phyloP scores from a whole-genome alignment of 2,797 vertebrate genomes.

The Psittacula derbiana region DNA sequence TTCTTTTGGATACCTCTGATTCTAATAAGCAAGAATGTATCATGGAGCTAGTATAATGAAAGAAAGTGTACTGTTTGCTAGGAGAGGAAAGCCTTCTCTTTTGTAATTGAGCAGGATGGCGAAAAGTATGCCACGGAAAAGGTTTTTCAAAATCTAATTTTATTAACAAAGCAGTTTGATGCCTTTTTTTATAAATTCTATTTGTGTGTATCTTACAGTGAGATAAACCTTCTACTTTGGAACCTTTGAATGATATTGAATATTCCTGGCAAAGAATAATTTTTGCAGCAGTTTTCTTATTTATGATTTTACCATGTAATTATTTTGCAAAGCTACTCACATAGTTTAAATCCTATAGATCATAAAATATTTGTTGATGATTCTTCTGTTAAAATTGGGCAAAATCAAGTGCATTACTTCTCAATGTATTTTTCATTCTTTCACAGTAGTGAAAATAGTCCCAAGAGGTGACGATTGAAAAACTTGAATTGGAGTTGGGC shows the following conservation, averaged over 20 bases:
- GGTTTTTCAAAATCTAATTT: neutral
- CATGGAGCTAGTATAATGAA: neutral
- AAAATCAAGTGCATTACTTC: neutral
- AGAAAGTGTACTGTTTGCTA: neutral
- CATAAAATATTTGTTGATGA: neutral
- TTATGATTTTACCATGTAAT: neutral
- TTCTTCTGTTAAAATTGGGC: neutral
- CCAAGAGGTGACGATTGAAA: neutral
- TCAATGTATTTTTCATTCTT: neutral
- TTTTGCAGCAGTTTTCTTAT: neutral
- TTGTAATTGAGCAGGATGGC: neutral
- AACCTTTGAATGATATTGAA: neutral
- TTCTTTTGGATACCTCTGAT: neutral
- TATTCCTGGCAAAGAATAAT: neutral
- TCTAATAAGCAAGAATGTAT: neutral
- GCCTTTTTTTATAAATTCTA: neutral
- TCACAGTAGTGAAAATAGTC: neutral
- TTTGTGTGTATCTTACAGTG: neutral
- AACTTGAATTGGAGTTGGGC: neutral
- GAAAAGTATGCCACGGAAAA: neutral
- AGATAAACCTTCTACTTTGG: neutral
- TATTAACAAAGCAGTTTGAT: neutral
- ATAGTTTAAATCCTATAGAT: neutral
- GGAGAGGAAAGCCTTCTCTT: neutral
- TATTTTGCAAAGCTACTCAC: neutral